Evolutionary conservation across 2,113 vertebrate genomes (phyloP), one percentile per base, ranked within the genome.

Genomic region (Cinclus mexicanus): DNA sequence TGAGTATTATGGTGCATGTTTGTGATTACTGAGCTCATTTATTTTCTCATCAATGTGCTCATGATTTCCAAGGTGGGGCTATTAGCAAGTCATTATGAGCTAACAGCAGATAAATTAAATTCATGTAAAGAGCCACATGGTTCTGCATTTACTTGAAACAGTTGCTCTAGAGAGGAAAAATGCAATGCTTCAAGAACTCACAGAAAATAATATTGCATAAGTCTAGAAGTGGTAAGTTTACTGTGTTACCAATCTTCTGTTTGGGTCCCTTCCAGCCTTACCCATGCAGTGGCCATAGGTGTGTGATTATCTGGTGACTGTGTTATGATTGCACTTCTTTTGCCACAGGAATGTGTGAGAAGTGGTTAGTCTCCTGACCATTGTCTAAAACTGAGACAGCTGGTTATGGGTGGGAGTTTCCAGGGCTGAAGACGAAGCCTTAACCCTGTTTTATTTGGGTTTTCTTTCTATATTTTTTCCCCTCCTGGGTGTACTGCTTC

Each of bases 1-100:
- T 87, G 60, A 85, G 14, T 23, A 23, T 91, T 83, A 26, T 37
- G 25, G 41, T 42, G 22, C 16, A 4, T 28, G 29, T 67, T 90
- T 83, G 55, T 94, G 63, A 83, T 94, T 75, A 90, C 50, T 56
- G 72, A 77, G 52, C 17, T 91, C 87, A 90, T 80, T 94, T 79
- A 49, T 37, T 94, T 93, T 69, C 70, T 79, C 80, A 79, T 87
- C 60, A 50, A 60, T 64, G 69, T 55, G 28, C 50, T 93, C 93
- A 82, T 84, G 70, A 26, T 53, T 93, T 95, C 53, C 75, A 59
- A 59, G 49, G 59, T 56, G 50, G 60, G 25, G 23, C 53, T 72
- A 46, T 93, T 92, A 72, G 61, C 84, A 78, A 93, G 28, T 83
- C 29, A 20, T 86, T 89, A 70, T 46, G 68, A 90, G 70, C 47